Evolutionary conservation across 2,113 vertebrate species (phyloP).

Genomic region (Tetrao urogallus): DNA sequence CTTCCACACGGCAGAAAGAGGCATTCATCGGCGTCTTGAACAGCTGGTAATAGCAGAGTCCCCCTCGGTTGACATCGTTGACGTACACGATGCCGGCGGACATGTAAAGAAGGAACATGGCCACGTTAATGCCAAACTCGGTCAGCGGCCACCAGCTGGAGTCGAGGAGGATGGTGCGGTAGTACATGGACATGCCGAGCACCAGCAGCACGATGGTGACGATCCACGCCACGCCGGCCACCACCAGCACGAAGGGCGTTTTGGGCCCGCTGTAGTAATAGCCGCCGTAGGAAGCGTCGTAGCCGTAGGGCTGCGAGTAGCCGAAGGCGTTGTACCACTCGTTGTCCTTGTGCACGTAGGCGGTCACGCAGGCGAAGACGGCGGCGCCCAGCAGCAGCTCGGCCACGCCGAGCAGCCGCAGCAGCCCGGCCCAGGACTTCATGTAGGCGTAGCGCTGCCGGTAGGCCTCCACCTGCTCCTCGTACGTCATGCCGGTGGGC

Average conservation of each 20-base stretch:
- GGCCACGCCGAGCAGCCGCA: conserved; percentile 85
- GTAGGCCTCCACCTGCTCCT: conserved; percentile 87
- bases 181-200: conserved; percentile 94
- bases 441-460: conserved; percentile 88
- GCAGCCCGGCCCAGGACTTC: conserved; percentile 95
- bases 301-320: conserved; percentile 82
- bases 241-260: conserved; percentile 90
- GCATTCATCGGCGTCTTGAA: conserved; percentile 89
- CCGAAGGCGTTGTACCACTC: conserved; percentile 96
- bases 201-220: conserved; percentile 88
- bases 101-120: conserved; percentile 86
- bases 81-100: conserved; percentile 88
- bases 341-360: conserved; percentile 95
- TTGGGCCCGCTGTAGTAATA: conserved; percentile 88
- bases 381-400: conserved; percentile 90
- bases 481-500: conserved; percentile 81
- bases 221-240: conserved; percentile 88
- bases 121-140: conserved; percentile 88
- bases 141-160: conserved; percentile 96
- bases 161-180: conserved; percentile 92
- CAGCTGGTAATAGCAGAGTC: conserved; percentile 86
- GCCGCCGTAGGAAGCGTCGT: conserved; percentile 77
- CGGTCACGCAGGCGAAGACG: conserved; percentile 93
- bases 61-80: conserved; percentile 88
- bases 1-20: conserved; percentile 89